Percentiles rank a stretch among this genome's conserved stretches.
phyloP scores from a whole-genome alignment of 2,797 vertebrate species.

The Danio kyathit region DNA sequence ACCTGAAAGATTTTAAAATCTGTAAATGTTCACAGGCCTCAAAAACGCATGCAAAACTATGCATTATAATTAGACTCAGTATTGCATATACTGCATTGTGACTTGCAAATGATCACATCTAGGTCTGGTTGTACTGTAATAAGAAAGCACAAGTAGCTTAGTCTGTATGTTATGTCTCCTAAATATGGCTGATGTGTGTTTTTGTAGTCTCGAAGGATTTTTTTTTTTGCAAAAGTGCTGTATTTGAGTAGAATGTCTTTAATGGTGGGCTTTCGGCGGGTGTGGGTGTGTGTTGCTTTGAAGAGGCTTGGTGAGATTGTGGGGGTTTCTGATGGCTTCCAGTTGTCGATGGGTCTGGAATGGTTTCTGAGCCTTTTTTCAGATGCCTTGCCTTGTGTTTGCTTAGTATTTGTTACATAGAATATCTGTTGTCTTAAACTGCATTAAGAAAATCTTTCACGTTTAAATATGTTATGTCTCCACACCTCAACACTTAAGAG shows the following conservation, averaged over 20 bases:
- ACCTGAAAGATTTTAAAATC: too few species aligned
- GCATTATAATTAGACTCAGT: too few species aligned
- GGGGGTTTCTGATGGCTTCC: conserved; percentile 48
- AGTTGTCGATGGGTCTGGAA: conserved; percentile 34
- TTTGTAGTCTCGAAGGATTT: background rate
- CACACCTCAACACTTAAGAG: background rate
- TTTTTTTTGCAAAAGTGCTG: background rate
- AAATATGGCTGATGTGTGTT: background rate
- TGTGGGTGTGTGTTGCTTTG: conserved; percentile 6
- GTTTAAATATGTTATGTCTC: background rate
- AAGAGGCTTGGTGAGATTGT: conserved; percentile 18
- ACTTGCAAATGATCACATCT: too few species aligned
- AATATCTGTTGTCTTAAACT: conserved; percentile 63
- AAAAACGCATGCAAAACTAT: too few species aligned
- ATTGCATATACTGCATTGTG: too few species aligned
- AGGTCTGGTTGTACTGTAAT: background rate
- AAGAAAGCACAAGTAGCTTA: background rate
- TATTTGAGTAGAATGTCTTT: conserved; percentile 9
- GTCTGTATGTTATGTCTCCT: background rate
- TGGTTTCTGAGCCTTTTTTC: conserved; percentile 17
- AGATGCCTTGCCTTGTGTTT: background rate
- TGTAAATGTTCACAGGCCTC: too few species aligned
- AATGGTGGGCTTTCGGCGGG: conserved; percentile 1
- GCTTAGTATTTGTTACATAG: conserved; percentile 47
- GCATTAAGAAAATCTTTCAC: background rate